Evolutionary conservation across 2,113 vertebrate species (phyloP).

Genomic region (Prinia subflava): DNA sequence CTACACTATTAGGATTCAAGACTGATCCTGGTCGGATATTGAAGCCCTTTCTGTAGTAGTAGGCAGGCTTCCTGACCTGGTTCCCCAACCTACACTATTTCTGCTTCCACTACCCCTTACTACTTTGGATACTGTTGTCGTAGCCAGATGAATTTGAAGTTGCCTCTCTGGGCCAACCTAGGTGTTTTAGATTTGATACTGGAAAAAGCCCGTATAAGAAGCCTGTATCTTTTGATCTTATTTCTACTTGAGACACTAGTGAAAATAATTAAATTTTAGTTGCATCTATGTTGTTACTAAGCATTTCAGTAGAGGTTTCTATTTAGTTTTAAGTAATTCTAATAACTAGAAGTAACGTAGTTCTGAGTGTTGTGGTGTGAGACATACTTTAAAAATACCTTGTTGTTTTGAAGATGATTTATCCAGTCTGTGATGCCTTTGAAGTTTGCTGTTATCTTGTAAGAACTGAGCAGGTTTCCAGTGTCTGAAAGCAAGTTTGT

Average conservation of each 20-base stretch:
- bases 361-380: not conserved
- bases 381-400: not conserved
- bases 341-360: not conserved
- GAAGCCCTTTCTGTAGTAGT: not conserved
- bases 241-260: not conserved
- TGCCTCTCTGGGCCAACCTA: accelerated
- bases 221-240: not conserved
- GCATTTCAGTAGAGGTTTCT: not conserved
- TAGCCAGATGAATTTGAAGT: accelerated
- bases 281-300: not conserved
- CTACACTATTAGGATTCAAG: not conserved
- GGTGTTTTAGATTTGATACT: not conserved
- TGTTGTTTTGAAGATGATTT: not conserved
- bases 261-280: not conserved
- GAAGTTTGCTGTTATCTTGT: not conserved
- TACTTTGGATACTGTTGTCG: no score
- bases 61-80: not conserved
- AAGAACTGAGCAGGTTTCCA: not conserved
- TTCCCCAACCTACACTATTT: not conserved
- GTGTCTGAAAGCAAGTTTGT: not conserved
- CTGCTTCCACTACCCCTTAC: not conserved
- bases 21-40: accelerated
- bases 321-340: not conserved
- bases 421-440: not conserved
- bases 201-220: not conserved